phyloP scores from a whole-genome alignment of 1,140 invertebrate species.

The Bombus superbus region DNA sequence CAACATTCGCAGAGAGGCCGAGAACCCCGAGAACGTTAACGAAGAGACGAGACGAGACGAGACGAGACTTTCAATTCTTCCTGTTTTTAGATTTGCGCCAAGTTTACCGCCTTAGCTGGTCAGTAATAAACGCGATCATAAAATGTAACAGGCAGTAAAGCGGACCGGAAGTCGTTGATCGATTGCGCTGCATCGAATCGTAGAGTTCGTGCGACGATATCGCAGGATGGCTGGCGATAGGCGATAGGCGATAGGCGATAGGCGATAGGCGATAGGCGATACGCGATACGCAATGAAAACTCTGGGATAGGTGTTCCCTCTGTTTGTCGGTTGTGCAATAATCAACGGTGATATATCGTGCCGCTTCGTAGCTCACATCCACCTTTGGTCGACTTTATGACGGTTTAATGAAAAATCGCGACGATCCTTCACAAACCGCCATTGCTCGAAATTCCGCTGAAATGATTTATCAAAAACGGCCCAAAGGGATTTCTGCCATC shows the following conservation, averaged over 20 bases:
- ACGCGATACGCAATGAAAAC: not conserved
- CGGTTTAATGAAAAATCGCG: conserved; percentile 19
- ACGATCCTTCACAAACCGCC: not conserved
- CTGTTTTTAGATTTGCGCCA: not conserved
- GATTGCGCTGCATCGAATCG: not conserved
- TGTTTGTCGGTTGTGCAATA: not conserved
- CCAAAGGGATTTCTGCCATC: not conserved
- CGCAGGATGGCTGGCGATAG: no score
- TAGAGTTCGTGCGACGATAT: not conserved
- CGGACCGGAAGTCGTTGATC: not conserved
- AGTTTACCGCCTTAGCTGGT: no score
- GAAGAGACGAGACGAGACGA: no score
- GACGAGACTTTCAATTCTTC: not conserved
- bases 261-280: not conserved
- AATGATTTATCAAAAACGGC: not conserved
- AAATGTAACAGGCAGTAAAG: conserved; percentile 1
- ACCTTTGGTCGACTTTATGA: not conserved
- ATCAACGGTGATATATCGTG: not conserved
- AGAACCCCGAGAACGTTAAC: not conserved
- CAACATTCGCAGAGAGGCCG: not conserved
- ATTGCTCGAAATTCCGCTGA: not conserved
- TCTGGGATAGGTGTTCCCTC: not conserved
- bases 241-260: no score
- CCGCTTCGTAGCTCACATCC: not conserved
- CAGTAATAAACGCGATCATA: not conserved